These are phyloP conservation scores for Drosophila mayri DNA, from an alignment of 1,140 invertebrate genomes.

Conservation along the genomic window DNA sequence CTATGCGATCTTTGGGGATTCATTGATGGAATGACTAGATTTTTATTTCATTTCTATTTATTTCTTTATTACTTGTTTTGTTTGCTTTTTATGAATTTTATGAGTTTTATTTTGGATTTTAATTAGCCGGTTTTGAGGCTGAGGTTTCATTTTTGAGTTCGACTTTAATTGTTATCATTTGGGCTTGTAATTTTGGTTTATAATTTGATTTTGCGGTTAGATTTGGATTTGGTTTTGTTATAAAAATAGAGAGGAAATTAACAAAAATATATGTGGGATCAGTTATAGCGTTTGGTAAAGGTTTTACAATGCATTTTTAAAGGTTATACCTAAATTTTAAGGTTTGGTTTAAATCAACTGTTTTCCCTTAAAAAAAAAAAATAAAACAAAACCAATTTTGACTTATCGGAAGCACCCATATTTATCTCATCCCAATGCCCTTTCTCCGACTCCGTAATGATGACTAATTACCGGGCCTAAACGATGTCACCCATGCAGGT, in stretches of 20 bases:
- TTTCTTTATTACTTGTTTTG: conserved; percentile 22
- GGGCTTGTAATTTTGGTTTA: conserved; percentile 50
- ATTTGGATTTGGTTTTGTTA: conserved; percentile 8
- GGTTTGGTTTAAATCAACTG: neutral
- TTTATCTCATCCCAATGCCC: conserved; percentile 1
- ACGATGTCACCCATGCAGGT: conserved; percentile 50
- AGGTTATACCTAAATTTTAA: neutral
- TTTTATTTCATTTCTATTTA: conserved; percentile 29
- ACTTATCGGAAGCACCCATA: neutral
- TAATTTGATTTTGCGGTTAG: conserved; percentile 63
- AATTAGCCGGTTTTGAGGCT: conserved; percentile 42
- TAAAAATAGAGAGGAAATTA: conserved; percentile 1
- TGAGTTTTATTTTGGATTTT: conserved; percentile 35
- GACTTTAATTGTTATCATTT: conserved; percentile 51
- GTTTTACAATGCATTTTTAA: neutral
- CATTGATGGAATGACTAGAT: conserved; percentile 45
- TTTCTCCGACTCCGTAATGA: conserved; percentile 41
- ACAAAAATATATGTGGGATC: conserved; percentile 8
- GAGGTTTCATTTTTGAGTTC: conserved; percentile 34
- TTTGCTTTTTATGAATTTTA: conserved; percentile 18
- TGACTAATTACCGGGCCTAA: conserved; percentile 52
- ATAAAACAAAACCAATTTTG: neutral
- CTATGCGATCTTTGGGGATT: conserved; percentile 32
- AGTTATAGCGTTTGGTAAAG: neutral
- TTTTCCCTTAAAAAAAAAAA: neutral